Base-by-base conservation (phyloP, 2,888 invertebrate species). In the Drosophila trichaetosa region DNA sequence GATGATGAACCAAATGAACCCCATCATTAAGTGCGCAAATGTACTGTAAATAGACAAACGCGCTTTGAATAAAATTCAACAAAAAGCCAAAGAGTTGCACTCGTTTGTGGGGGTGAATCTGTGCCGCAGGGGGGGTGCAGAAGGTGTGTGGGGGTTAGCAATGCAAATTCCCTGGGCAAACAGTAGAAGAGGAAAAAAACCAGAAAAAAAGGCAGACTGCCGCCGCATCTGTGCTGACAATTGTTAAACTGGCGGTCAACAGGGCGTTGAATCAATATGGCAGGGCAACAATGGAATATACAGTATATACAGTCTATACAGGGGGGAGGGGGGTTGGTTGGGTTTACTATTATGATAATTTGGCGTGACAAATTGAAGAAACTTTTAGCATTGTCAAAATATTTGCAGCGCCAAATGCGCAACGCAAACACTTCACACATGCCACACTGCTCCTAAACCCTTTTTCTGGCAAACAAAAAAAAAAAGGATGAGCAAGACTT, bases 21-120 rank as follows among this genome's bases (percentile, higher is more conserved):
- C 90, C 91, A 83, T 92, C 92, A 93, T 93, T 92, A 93, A 93
- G 91, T 92, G 92, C 91, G 92, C 92, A 93, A 93, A 93, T 93
- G 91, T 92, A 93, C 92, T 93, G 93, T 92, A 92, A 93, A 92
- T 91, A 92, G 91, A 90, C 92, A 91, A 91, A 91, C 91, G 92
- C 92, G 92, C 87, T 92, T 91, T 92, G 92, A 92, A 93, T 93
- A 92, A 89, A 91, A 90, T 91, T 83, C 69, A 76, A 75, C 83
- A 79, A 76, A 75, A 74, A 71, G 65, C 59, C 61, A 49, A 87
- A 87, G 89, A 89, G 87, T 88, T 87, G 87, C 73, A 74, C 42
- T 31, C 16, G 7, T 21, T 21, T 24, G 42, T 31, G 64, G 70
- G 69, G 65, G 65, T 79, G 72, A 72, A 73, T 46, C 46, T 57